Base-by-base conservation (phyloP, 2,888 invertebrate genomes). In the Clunio marinus region DNA sequence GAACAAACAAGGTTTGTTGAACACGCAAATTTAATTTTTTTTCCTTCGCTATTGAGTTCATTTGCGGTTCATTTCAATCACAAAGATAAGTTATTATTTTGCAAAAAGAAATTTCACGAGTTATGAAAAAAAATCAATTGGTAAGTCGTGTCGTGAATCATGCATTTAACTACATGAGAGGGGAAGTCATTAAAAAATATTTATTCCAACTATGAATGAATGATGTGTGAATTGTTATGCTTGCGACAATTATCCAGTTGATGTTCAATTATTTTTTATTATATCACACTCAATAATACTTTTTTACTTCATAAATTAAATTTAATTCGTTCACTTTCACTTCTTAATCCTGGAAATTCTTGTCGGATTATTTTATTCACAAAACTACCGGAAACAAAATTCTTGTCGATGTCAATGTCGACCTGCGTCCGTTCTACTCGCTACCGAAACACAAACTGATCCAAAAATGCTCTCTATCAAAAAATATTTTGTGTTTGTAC, bases 401-500 rank as follows among this genome's bases (percentile, higher is more conserved):
- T 41, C 15, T 10, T 41, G 4, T 15, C 2, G 10, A n/a, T 5
- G 41, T 15, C 10, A 4, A 32, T 7, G 32, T 17, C 5, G 22
- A 51, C 10, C 20, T 51, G 51, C 63, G 63, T 45, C 63, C 63
- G 63, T 27, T 45, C 45, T 7, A 46, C 10, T 15, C 46, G 63
- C 63, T 63, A 45, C 41, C 63, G 63, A 63, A 63, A 63, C 22
- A 46, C 46, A 24, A 63, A 63, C 63, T 63, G 63, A 20, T 59
- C 59, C 32, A 27, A 57, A 27, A 17, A 10, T 13, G 59, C 59
- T 62, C 41, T 62, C 20, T 62, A 59, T 15, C 59, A 59, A 59
- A 35, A 59, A 59, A 59, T 35, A 59, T 62, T 41, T 41, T 41
- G 51, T 62, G 62, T 62, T 28, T 37, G 62, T 62, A 37, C 63